Base-by-base conservation (phyloP, 2,113 vertebrate species). In the Perca schrenkii region DNA sequence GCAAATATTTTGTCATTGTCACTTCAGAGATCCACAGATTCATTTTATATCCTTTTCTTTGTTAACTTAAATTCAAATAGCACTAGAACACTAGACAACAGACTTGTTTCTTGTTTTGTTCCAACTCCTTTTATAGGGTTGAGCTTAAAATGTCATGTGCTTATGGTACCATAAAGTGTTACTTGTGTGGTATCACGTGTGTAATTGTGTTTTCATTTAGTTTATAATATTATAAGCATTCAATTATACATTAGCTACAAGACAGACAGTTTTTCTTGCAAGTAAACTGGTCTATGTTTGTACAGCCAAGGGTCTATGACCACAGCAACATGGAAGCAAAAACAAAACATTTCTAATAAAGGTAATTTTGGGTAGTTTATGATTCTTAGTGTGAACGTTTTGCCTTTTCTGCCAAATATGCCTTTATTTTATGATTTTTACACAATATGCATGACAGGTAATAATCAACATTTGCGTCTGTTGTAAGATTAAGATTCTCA, bases 151-250 rank as follows among this genome's bases (percentile, higher is more conserved):
- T 58, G 43, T 16, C 8, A 49, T 15, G 1, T 40, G 12, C 2
- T 61, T 72, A 72, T 36, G 4, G 57, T 22, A 70, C 3, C 5
- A 69, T 28, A 3, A 61, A 76, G 36, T 75, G 19, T 84, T 72
- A 15, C 16, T 64, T 22, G 49, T 70, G 28, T 61, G 46, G 15
- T 69, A 15, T 81, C 22, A 72, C 1, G 36, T 58, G 19, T 80
- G n/a, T 70, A 53, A 60, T 70, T 61, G 22, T 62, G 21, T 85
- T 6, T 60, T 65, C 40, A 15, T 34, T 64, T 73, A 46, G n/a
- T 76, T 83, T 54, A 12, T 47, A 63, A 17, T 14, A 52, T 47
- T 50, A 70, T 70, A 57, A 76, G 72, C 67, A 79, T 80, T 62
- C 47, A 73, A 46, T 79, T 53, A 66, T 67, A 49, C 65, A 47